Conservation (phyloP, 2,113 vertebrate species). For the Campylomormyrus numenius region DNA sequence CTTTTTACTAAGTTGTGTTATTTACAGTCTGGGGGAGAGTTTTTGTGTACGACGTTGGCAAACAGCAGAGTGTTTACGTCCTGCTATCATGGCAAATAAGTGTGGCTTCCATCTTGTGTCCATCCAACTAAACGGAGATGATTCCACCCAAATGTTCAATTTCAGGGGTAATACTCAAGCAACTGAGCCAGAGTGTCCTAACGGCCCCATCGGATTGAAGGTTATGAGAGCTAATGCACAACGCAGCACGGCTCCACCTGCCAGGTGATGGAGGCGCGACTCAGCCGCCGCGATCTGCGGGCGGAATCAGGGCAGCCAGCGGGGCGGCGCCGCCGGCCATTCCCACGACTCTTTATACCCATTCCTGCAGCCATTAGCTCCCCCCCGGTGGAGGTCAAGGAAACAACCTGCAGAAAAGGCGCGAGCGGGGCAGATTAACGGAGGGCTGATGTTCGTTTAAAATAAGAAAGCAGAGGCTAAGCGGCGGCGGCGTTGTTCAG, state of each 20-base stretch:
- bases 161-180: slow-evolving; percentile 22
- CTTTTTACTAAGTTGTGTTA: neutral
- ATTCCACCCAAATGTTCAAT: slow-evolving; percentile 23
- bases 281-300: neutral
- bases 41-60: neutral
- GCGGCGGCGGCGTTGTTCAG: neutral
- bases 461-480: neutral
- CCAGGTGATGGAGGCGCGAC: neutral
- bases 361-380: slow-evolving; percentile 1
- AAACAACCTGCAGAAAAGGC: neutral
- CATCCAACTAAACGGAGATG: slow-evolving; percentile 16
- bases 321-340: neutral
- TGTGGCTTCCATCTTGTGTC: slow-evolving; percentile 2
- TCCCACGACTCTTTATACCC: neutral
- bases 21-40: neutral
- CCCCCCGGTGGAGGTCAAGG: slow-evolving; percentile 6
- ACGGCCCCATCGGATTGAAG: slow-evolving; percentile 21
- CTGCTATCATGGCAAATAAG: neutral
- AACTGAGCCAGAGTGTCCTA: slow-evolving; percentile 18
- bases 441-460: slow-evolving; percentile 13
- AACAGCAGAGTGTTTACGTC: neutral
- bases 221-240: slow-evolving; percentile 16
- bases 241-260: slow-evolving; percentile 20
- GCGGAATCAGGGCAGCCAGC: neutral
- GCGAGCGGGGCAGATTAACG: neutral